phyloP scores from a whole-genome alignment of 2,888 invertebrate genomes.

The Caenorhabditis sp. region DNA sequence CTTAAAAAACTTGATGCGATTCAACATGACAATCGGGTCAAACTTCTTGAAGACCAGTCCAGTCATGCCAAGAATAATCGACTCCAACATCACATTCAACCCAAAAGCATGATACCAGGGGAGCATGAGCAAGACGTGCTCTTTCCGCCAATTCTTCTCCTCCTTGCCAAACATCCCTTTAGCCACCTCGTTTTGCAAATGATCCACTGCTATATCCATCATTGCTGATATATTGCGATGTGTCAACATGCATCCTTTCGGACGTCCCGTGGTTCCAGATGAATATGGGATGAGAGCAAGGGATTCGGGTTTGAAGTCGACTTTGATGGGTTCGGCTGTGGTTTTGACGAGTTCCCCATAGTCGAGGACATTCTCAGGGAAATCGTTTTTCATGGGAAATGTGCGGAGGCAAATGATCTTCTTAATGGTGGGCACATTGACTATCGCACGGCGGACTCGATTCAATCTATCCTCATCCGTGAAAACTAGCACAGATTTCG shows the following conservation, averaged over 20 bases:
- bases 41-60: conserved; percentile 62
- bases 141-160: conserved; percentile 36
- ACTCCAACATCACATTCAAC: conserved; percentile 46
- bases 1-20: conserved; percentile 54
- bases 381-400: conserved; percentile 32
- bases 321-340: conserved; percentile 20
- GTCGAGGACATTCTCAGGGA: conserved; percentile 38
- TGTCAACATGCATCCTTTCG: conserved; percentile 61
- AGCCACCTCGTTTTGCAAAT: conserved; percentile 27
- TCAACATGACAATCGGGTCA: conserved; percentile 53
- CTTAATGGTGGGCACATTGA: conserved; percentile 31
- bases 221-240: conserved; percentile 58
- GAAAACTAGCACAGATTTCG: conserved; percentile 43
- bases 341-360: conserved; percentile 34
- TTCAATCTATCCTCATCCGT: conserved; percentile 47
- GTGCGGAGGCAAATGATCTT: conserved; percentile 43
- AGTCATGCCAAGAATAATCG: conserved; percentile 51
- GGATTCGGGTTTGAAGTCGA: conserved; percentile 17
- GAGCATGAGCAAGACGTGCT: conserved; percentile 52
- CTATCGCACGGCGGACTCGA: conserved; percentile 40
- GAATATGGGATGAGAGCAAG: conserved; percentile 50
- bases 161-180: conserved; percentile 36
- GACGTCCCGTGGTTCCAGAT: conserved; percentile 76
- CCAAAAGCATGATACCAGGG: conserved; percentile 70
- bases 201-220: conserved; percentile 44